Evolutionary conservation across 2,888 invertebrate species (phyloP), one percentile per base, ranked within the genome.

Genomic region (Yponomeuta evonymella): DNA sequence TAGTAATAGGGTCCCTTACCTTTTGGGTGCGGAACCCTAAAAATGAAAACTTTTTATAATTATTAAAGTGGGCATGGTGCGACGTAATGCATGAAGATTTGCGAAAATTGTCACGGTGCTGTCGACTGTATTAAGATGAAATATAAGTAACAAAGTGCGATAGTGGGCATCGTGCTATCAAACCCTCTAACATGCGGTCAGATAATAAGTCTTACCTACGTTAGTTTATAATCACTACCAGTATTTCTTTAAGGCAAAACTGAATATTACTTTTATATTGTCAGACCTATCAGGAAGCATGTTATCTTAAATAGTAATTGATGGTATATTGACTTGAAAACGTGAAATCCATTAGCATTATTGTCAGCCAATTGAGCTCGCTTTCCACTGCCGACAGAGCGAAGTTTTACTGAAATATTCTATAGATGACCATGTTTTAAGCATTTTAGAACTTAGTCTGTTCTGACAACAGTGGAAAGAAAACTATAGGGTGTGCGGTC

Each of bases 241-340:
- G 80, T 89, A 88, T 87, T 84, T 87, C 82, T 23, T 67, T 90
- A 90, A 89, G 91, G 91, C 91, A 90, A 88, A 90, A 88, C 83
- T 82, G 82, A 89, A 87, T 88, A 84, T 81, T 65, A 70, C 43
- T 65, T 70, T 81, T 76, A 88, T 91, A 92, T 92, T 92, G 91
- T 92, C 91, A 86, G 81, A 88, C 88, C 90, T 91, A 91, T 90
- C 86, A 90, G 91, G 91, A 92, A 92, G 91, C 91, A 88, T 89
- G 86, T 86, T 85, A 78, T 85, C 87, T 89, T 89, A 89, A 82
- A 80, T 88, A 88, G 78, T 90, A 90, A 90, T 89, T 90, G 87
- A 88, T 89, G 82, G 76, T 71, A 65, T 72, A 69, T 70, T 58
- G 71, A 73, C 70, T 66, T 72, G 70, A 71, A 70, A 70, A 69